Evolutionary conservation across 2,797 vertebrate species (phyloP).

Genomic region (Odontamblyopus lacepedii): DNA sequence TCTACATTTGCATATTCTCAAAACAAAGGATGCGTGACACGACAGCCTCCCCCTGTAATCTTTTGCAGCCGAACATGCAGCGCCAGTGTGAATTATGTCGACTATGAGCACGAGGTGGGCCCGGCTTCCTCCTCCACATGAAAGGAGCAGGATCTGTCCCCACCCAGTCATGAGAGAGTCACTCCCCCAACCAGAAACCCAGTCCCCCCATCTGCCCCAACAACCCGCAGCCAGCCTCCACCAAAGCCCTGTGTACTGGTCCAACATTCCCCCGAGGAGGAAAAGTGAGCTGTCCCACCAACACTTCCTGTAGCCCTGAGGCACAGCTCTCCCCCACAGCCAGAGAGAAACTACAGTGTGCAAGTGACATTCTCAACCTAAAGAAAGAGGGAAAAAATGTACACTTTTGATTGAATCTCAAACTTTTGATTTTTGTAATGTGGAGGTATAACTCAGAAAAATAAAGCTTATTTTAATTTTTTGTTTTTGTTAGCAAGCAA

Average conservation of each 20-base stretch:
- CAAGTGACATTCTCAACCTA: background rate
- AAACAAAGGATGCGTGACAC: background rate
- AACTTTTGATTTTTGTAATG: too few relatives aligned
- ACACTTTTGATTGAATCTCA: too few relatives aligned
- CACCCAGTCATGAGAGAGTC: constrained; percentile 67
- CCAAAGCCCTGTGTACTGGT: constrained; percentile 35
- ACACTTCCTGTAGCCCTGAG: constrained; percentile 63
- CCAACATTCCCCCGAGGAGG: constrained; percentile 51
- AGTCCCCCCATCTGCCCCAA: background rate
- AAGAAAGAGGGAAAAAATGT: background rate
- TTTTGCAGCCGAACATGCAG: background rate
- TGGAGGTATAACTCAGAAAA: too few relatives aligned
- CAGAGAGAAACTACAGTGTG: background rate
- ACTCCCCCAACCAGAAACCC: constrained; percentile 40
- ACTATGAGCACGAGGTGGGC: constrained; percentile 38
- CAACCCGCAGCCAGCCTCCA: background rate
- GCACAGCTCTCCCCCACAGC: constrained; percentile 66
- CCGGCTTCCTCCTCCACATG: constrained; percentile 55
- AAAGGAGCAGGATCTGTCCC: constrained; percentile 53
- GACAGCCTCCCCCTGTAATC: background rate
- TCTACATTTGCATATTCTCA: background rate
- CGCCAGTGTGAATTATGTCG: background rate
- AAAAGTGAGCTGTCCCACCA: constrained; percentile 56
- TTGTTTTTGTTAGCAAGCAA: too few relatives aligned
- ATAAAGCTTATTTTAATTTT: too few relatives aligned